Evolutionary conservation across 2,888 invertebrate genomes (phyloP).

Genomic region (Plagodis dolabraria): DNA sequence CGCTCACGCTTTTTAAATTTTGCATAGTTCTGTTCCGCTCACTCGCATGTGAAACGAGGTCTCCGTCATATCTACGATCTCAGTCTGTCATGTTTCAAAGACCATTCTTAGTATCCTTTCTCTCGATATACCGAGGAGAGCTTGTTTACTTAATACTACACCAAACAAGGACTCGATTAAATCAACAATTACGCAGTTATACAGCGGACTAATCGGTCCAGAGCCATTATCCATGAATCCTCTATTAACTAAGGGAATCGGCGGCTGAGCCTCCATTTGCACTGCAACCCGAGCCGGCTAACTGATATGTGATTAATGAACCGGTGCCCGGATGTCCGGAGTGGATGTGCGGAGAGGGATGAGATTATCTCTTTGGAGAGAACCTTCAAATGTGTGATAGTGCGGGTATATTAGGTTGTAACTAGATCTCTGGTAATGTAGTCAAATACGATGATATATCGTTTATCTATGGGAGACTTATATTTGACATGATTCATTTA

Average conservation of each 20-base stretch:
- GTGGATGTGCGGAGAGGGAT: constrained; percentile 12
- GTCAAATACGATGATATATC: too few species aligned
- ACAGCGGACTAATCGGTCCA: constrained; percentile 19
- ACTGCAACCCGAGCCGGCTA: constrained; percentile 55
- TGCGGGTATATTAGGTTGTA: constrained; percentile 4
- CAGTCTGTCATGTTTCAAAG: too few species aligned
- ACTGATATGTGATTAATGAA: constrained; percentile 72
- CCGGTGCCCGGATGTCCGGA: constrained; percentile 50
- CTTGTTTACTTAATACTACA: too few species aligned
- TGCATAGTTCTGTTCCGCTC: not conserved
- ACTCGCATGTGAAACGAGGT: not conserved
- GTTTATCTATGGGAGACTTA: too few species aligned
- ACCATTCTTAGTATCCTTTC: too few species aligned
- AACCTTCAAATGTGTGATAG: not conserved
- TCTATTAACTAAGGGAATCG: constrained; percentile 18
- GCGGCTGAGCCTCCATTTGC: constrained; percentile 43
- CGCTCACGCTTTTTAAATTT: too few species aligned
- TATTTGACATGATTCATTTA: too few species aligned
- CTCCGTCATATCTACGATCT: too few species aligned
- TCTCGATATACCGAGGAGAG: too few species aligned
- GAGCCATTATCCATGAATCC: constrained; percentile 15
- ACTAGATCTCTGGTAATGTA: too few species aligned
- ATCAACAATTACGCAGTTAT: constrained; percentile 11
- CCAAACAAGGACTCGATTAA: constrained; percentile 1
- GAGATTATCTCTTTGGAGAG: constrained; percentile 1